Evolutionary conservation across 2,888 invertebrate genomes (phyloP).

Genomic region (Morpho achilles): DNA sequence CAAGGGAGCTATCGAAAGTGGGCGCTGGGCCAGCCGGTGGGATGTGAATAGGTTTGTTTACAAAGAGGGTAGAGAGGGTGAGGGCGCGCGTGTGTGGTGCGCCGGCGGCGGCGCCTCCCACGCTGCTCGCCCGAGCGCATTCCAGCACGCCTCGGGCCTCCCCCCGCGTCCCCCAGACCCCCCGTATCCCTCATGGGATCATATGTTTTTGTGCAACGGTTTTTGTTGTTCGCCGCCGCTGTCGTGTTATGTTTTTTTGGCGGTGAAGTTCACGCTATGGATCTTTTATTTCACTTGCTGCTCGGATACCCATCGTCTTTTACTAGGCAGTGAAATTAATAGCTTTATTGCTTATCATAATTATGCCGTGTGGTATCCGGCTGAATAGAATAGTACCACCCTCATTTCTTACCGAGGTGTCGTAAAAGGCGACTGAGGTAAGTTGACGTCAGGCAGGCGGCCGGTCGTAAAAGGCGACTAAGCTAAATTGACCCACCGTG

Average conservation of each 20-base stretch:
- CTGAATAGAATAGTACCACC: too few species aligned
- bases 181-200: slow-evolving; percentile 73
- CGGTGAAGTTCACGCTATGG: slow-evolving; percentile 68
- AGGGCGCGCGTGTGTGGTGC: slow-evolving; percentile 57
- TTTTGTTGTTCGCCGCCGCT: slow-evolving; percentile 77
- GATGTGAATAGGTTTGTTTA: slow-evolving; percentile 71
- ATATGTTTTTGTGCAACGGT: slow-evolving; percentile 80
- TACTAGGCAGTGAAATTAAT: slow-evolving; percentile 36
- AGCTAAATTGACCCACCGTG: too few species aligned
- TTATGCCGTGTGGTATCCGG: too few species aligned
- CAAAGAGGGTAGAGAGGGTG: slow-evolving; percentile 54
- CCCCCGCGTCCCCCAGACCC: slow-evolving; percentile 48
- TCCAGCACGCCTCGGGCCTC: slow-evolving; percentile 74
- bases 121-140: slow-evolving; percentile 76
- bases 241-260: slow-evolving; percentile 64
- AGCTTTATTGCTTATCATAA: neutral
- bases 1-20: slow-evolving; percentile 32
- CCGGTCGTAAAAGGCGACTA: too few species aligned
- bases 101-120: slow-evolving; percentile 67
- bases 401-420: too few species aligned
- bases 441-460: too few species aligned
- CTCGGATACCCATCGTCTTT: slow-evolving; percentile 55
- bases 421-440: too few species aligned
- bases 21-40: slow-evolving; percentile 34
- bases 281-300: slow-evolving; percentile 69